phyloP scores from a whole-genome alignment of 1,140 invertebrate species.

The Drosophila arizonae region DNA sequence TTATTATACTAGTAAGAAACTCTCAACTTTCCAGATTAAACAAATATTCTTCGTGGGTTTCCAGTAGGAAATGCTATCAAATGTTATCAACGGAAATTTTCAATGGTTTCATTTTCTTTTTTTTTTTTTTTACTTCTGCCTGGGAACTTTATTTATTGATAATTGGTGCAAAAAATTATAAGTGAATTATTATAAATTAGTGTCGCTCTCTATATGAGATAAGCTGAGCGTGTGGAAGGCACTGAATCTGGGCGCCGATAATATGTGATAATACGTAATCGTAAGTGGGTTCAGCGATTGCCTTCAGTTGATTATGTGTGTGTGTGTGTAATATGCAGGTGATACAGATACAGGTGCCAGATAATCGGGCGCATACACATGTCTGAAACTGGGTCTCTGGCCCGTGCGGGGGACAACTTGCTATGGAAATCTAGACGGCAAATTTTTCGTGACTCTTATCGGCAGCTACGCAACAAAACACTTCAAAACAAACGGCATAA shows the following conservation, averaged over 20 bases:
- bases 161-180: slow-evolving; percentile 41
- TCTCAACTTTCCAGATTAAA: too few species aligned
- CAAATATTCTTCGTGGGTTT: too few species aligned
- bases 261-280: slow-evolving; percentile 21
- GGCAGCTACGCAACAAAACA: slow-evolving; percentile 54
- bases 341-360: not conserved
- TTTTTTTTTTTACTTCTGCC: too few species aligned
- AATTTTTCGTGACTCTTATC: slow-evolving; percentile 56
- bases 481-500: slow-evolving; percentile 39
- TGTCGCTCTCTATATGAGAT: slow-evolving; percentile 13
- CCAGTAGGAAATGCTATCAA: too few species aligned
- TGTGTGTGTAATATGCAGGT: too few species aligned
- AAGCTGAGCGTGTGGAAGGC: slow-evolving; percentile 5
- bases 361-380: not conserved
- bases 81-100: too few species aligned
- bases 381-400: slow-evolving; percentile 14
- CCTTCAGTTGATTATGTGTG: too few species aligned
- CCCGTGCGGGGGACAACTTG: too few species aligned
- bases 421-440: slow-evolving; percentile 67
- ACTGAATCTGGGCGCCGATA: slow-evolving; percentile 16
- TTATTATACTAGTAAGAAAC: too few species aligned
- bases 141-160: slow-evolving; percentile 15
- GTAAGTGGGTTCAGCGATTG: slow-evolving; percentile 16
- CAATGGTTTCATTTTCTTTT: too few species aligned
- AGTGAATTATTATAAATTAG: slow-evolving; percentile 34